These are phyloP conservation scores for Zygothrica quintamaculata DNA, from an alignment of 2,888 invertebrate species.

Conservation along the genomic window DNA sequence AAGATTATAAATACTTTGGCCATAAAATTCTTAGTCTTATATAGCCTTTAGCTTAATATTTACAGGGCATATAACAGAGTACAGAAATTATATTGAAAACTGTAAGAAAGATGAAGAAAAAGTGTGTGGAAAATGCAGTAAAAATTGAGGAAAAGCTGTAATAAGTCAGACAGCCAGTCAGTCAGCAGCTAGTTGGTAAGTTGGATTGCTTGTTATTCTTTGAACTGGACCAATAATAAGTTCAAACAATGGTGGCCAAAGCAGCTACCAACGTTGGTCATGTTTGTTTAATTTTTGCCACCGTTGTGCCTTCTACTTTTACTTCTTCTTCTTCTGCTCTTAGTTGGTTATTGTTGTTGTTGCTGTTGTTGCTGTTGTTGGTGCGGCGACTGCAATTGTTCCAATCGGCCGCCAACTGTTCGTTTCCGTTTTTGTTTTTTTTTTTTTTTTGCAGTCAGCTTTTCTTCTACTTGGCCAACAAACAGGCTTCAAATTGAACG, in stretches of 20 bases:
- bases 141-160: conserved; percentile 58
- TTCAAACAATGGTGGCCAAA: conserved; percentile 69
- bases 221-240: conserved; percentile 71
- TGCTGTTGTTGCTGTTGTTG: conserved; percentile 71
- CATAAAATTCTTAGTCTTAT: too few relatives aligned
- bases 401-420: conserved; percentile 76
- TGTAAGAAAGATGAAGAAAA: conserved; percentile 11
- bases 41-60: too few relatives aligned
- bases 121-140: conserved; percentile 47
- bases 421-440: conserved; percentile 75
- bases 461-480: conserved; percentile 69
- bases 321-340: conserved; percentile 17
- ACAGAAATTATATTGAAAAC: neutral
- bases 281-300: conserved; percentile 74
- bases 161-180: conserved; percentile 41
- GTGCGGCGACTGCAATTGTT: conserved; percentile 78
- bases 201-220: conserved; percentile 40
- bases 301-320: conserved; percentile 50
- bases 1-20: too few relatives aligned
- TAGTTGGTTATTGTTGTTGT: conserved; percentile 27
- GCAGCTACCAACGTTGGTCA: conserved; percentile 46
- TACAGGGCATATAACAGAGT: neutral
- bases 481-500: conserved; percentile 79
- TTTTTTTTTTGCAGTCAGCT: conserved; percentile 67
- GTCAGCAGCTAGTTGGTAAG: conserved; percentile 21